These are phyloP conservation scores for Drosophila siamana DNA, from an alignment of 2,888 invertebrate species.

Conservation along the genomic window DNA sequence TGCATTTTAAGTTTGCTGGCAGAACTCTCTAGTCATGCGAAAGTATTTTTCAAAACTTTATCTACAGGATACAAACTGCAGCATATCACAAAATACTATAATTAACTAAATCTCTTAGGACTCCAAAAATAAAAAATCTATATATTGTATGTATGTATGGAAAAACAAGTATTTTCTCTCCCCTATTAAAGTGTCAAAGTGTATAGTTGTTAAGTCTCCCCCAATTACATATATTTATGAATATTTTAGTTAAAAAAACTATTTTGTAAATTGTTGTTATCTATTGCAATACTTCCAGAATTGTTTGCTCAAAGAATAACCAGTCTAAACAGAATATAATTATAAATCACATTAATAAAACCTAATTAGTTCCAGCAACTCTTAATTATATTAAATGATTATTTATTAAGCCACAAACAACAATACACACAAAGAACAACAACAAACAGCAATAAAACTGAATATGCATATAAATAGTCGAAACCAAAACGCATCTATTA, in stretches of 20 bases:
- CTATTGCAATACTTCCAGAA: conserved; percentile 48
- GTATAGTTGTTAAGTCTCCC: conserved; percentile 37
- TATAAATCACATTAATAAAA: conserved; percentile 24
- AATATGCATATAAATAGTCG: conserved; percentile 38
- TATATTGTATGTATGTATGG: conserved; percentile 13
- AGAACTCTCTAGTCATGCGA: conserved; percentile 48
- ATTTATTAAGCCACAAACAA: conserved; percentile 51
- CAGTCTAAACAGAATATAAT: conserved; percentile 11
- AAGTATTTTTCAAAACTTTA: conserved; percentile 40
- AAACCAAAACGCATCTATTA: conserved; percentile 16
- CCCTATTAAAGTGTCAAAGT: conserved; percentile 48
- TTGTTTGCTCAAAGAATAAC: conserved; percentile 51
- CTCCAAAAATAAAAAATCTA: conserved; percentile 4
- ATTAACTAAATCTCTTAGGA: not conserved
- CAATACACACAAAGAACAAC: conserved; percentile 40
- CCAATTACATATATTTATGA: conserved; percentile 6
- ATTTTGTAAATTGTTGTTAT: conserved; percentile 61
- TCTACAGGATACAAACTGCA: conserved; percentile 27
- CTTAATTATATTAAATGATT: conserved; percentile 34
- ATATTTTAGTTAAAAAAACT: conserved; percentile 47
- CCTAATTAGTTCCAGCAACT: conserved; percentile 42
- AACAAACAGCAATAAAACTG: conserved; percentile 46
- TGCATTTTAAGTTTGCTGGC: conserved; percentile 44
- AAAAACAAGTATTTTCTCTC: conserved; percentile 52
- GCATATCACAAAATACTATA: conserved; percentile 47